Conservation (phyloP, 2,113 vertebrate genomes). For the Propithecus coquereli region DNA sequence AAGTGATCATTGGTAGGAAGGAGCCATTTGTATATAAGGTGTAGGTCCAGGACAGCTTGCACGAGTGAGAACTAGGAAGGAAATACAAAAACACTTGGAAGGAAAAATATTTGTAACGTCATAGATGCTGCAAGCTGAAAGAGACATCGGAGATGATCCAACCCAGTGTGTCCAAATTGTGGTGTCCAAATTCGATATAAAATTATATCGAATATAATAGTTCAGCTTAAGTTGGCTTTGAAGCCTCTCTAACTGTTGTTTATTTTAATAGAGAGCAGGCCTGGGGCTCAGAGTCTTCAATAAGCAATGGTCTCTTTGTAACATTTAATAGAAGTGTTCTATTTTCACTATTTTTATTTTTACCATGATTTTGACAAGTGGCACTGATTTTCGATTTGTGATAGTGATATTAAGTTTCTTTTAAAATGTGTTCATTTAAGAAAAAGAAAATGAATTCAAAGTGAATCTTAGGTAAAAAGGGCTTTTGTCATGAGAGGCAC, state of each 20-base stretch:
- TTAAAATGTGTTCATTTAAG: background rate
- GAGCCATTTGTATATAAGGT: background rate
- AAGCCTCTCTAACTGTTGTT: background rate
- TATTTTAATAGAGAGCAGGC: background rate
- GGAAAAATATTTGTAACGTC: background rate
- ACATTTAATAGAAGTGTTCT: background rate
- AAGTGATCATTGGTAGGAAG: background rate
- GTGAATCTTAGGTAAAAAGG: constrained; percentile 2
- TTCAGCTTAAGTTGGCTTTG: background rate
- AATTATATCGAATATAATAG: background rate
- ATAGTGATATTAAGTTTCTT: background rate
- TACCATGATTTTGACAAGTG: background rate
- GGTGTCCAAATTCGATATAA: too few relatives aligned
- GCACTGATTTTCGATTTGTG: background rate
- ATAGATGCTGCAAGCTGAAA: background rate
- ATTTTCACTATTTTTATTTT: constrained; percentile 10
- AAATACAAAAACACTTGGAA: background rate
- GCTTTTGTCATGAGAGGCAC: too few relatives aligned
- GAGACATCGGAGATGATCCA: background rate
- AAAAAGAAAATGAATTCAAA: background rate
- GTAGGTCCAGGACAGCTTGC: background rate
- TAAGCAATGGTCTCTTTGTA: background rate
- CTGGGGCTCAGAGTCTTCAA: background rate
- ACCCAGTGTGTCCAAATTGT: background rate
- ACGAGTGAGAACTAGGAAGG: background rate